Base-by-base conservation (phyloP, 2,888 invertebrate species). In the Pachydiplax longipennis region DNA sequence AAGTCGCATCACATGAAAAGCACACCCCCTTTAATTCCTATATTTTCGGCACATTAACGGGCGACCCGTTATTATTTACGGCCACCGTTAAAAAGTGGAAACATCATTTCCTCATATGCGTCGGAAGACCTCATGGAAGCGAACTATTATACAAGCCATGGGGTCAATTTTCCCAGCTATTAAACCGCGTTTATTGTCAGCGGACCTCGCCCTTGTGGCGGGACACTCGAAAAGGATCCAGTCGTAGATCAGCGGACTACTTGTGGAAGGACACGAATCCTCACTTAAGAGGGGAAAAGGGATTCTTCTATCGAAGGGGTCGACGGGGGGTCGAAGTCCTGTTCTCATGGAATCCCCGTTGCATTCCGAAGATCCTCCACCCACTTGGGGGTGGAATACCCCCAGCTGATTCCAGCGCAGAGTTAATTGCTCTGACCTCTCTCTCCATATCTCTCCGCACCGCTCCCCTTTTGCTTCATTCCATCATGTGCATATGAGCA, bases 221-320 rank as follows among this genome's bases (percentile, higher is more conserved):
- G 73, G 73, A 73, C 73, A 31, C 31, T 73, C 73, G 31, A 65
- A 61, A 65, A 18, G 61, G 61, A 61, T 61, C 12, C 22, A 53
- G 58, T 58, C 58, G 83, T 83, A 83, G 58, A 83, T 83, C 83
- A 61, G 22, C 37, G 61, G 87, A 35, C 87, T 18, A 65, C n/a
- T n/a, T 37, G 37, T 61, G 61, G 37, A 87, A 35, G 87, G 87
- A 87, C 87, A 87, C 58, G 61, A 87, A 37, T 87, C 87, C 61
- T 40, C 87, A 87, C 87, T 87, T 65, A 87, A 53, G 18, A 87
- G 37, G 35, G 58, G 12, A 35, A 53, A 15, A 82, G 65, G 25
- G 65, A 65, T 25, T 65, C 65, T 44, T 44, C 10, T 18, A 1
- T 8, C 22, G 13, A 73, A 31, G 25, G 73, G 73, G 73, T 73